Evolutionary conservation across 2,888 invertebrate genomes (phyloP), one percentile per base, ranked within the genome.

Genomic region (Biston stratarius): DNA sequence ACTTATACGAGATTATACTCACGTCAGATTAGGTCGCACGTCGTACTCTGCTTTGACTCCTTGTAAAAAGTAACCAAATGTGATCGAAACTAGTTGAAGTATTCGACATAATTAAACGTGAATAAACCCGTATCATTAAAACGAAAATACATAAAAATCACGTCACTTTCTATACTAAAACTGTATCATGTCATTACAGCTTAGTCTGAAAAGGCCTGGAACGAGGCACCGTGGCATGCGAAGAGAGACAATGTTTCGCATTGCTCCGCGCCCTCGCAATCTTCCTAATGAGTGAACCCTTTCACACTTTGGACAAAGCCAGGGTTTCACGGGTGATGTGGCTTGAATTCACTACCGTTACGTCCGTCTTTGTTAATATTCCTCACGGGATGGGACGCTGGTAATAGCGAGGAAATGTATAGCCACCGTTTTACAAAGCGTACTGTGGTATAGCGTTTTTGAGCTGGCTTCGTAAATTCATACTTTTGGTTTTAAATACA

Each of bases 251-350:
- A 83, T 91, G 90, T 90, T 88, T 84, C 76, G 81, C 82, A 79
- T 81, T 79, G 78, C 83, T 78, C 80, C 79, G 83, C 88, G 87
- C 92, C 91, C 92, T 89, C 87, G 93, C 94, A 94, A 93, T 94
- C 93, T 93, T 92, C 92, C 92, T 94, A 94, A 94, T 93, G 94
- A 94, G 91, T 91, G 91, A 89, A 85, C 91, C 91, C 92, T 92
- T 93, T 92, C 91, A 92, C 92, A 92, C 92, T 87, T 81, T 77
- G 85, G 83, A 92, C 91, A 92, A 92, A 91, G 91, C 86, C 77
- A 82, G 86, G 92, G 91, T 89, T 91, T 90, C 88, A 87, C 89
- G 91, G 90, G 87, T 91, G 90, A 90, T 85, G 88, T 91, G 88
- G 86, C 90, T 85, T 81, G 88, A 87, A 90, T 91, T 90, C 89